phyloP scores from a whole-genome alignment of 2,797 vertebrate species.

The Clarias pachynema region DNA sequence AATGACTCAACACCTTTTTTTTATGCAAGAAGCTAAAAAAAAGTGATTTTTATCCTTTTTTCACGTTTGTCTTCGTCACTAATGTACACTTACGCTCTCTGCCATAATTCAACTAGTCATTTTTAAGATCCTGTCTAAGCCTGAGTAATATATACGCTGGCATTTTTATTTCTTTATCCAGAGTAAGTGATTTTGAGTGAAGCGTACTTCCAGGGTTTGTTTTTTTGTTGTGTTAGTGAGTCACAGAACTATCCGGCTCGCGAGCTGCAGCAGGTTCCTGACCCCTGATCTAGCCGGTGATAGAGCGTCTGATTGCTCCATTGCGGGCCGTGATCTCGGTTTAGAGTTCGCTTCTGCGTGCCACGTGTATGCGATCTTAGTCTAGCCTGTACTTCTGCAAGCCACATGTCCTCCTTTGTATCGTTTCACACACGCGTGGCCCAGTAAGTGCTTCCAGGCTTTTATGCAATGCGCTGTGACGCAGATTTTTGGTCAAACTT shows the following conservation, averaged over 20 bases:
- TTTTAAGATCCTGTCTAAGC: neutral
- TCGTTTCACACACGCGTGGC: constrained; percentile 59
- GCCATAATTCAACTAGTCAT: neutral
- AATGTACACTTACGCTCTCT: neutral
- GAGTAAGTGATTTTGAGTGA: neutral
- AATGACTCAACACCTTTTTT: neutral
- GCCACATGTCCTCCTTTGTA: constrained; percentile 68
- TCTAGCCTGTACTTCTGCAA: constrained; percentile 58
- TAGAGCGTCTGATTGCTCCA: constrained; percentile 41
- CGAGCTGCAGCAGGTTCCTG: neutral
- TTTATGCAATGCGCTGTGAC: constrained; percentile 39
- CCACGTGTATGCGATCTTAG: constrained; percentile 62
- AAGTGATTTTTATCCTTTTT: neutral
- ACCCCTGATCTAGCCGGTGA: constrained; percentile 31
- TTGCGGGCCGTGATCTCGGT: constrained; percentile 56
- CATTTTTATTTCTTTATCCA: neutral
- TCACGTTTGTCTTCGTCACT: neutral
- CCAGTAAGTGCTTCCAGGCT: constrained; percentile 52
- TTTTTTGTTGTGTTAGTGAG: neutral
- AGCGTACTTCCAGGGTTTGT: neutral
- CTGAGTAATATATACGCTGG: neutral
- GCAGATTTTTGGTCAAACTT: constrained; percentile 35
- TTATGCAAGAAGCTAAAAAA: neutral
- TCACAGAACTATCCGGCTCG: constrained; percentile 1
- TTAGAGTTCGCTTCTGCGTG: constrained; percentile 60